Conservation (phyloP, 2,113 vertebrate species). For the Anarrhichthys ocellatus region DNA sequence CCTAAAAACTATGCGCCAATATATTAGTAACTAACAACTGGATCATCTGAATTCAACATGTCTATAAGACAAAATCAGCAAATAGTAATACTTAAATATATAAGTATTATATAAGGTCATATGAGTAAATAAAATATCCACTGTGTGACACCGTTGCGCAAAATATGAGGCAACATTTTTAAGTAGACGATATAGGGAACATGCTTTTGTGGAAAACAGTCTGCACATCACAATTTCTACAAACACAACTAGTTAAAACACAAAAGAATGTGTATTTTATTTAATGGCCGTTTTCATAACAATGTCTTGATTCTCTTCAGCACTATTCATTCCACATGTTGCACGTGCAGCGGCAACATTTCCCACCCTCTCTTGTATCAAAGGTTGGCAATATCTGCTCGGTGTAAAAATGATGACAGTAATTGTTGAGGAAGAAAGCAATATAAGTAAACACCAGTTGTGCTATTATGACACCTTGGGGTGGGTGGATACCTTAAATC, state of each 20-base stretch:
- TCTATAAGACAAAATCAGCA: not conserved
- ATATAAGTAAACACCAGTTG: slow-evolving; percentile 67
- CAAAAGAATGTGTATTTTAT: not conserved
- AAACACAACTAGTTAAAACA: not conserved
- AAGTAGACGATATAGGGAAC: not conserved
- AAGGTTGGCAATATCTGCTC: slow-evolving; percentile 12
- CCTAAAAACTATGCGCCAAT: not conserved
- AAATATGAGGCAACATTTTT: not conserved
- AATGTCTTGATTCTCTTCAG: not conserved
- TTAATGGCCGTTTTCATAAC: not conserved
- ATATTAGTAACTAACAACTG: not conserved
- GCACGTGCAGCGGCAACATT: slow-evolving; percentile 6
- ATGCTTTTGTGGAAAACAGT: not conserved
- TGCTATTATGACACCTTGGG: slow-evolving; percentile 68
- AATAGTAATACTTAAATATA: not conserved
- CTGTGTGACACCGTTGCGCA: not conserved
- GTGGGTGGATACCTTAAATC: slow-evolving; percentile 73
- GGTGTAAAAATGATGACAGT: slow-evolving; percentile 61
- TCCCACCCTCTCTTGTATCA: slow-evolving; percentile 15
- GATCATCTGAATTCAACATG: not conserved
- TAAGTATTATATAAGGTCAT: not conserved
- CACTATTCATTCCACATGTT: slow-evolving; percentile 56
- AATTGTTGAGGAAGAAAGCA: slow-evolving; percentile 69
- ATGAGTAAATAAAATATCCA: not conserved
- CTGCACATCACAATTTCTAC: not conserved